Evolutionary conservation across 2,797 vertebrate species (phyloP), one percentile per base, ranked within the genome.

Genomic region (Lophotriccus pileatus): DNA sequence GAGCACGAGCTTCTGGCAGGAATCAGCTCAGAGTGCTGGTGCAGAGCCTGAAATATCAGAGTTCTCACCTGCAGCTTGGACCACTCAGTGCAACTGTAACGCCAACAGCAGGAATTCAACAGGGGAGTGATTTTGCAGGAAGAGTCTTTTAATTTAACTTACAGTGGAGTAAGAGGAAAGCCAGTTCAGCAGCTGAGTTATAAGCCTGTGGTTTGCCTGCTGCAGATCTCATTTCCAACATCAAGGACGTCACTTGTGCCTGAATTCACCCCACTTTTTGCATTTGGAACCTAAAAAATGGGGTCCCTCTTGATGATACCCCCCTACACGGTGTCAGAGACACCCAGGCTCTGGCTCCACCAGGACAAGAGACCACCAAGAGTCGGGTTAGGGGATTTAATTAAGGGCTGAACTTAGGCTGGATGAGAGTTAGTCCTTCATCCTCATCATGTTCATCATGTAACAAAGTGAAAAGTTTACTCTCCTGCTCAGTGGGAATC

Each of bases 291-390:
- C 28, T 18, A 46, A 70, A 30, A 23, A n/a, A 24, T 5, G 12
- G 18, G 11, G 18, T 63, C 14, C 28, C 18, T 59, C 47, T 67
- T 78, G 49, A 25, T 59, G 41, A 72, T 30, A 47, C 25, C 36
- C 44, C 28, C 9, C 3, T n/a, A 0, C 63, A 43, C 0, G 1
- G 25, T 3, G 6, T 36, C 64, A 76, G 32, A 58, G 56, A 66
- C 0, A 0, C 80, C 37, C 46, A 49, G 46, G 72, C 55, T 39
- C 55, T 69, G 39, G 37, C 55, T 79, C 75, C 55, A 49, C 18
- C 23, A 36, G 67, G 36, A 70, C 9, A 25, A 20, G 32, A 4
- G 18, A 28, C 22, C 36, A 49, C 46, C 50, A 79, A 41, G 49
- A 56, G 63, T 58, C n/a, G 5, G 28, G 58, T 58, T 28, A 11